Evolutionary conservation across 2,797 vertebrate species (phyloP), one percentile per base, ranked within the genome.

Genomic region (Clarias laeviceps): DNA sequence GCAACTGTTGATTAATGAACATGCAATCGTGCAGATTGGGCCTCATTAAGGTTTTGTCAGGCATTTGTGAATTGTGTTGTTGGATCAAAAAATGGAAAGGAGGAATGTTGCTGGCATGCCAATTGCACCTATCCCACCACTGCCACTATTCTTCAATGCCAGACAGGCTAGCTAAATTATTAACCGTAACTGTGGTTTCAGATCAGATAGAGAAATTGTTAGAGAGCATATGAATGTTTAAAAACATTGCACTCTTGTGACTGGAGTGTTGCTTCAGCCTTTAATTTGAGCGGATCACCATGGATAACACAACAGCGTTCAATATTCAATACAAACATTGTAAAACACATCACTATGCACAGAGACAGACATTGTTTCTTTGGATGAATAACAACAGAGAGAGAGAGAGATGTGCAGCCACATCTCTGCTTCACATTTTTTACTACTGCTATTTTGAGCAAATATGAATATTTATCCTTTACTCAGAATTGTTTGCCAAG

Each of bases 161-260:
- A 91, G 92, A 91, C 88, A 86, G 91, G 89, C 89, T 82, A 89
- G 91, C 90, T 93, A 92, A 94, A 95, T 95, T 93, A 95, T 95
- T 94, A 80, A 84, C 82, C 11, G 65, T 86, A 70, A 90, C 91
- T 92, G 92, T 92, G 80, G 91, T 92, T 92, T 93, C 90, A 93
- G 94, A 95, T 94, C 94, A 94, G 94, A 94, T 89, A 88, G 91
- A 92, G 92, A 93, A 94, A 94, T 91, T 93, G 94, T 94, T 94
- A 93, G 85, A 92, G 92, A 93, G 91, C 90, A 82, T 92, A 95
- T 94, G 91, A 95, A 96, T 95, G 93, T 95, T 95, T 96, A 93
- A 96, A 94, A 91, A 91, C 90, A 90, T 93, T 93, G 91, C 92
- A 89, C 91, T 90, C 85, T 32, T 72, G 29, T 80, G 73, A 85